These are phyloP conservation scores for Porphyrio hochstetteri DNA, from an alignment of 2,113 vertebrate species.

Conservation along the genomic window DNA sequence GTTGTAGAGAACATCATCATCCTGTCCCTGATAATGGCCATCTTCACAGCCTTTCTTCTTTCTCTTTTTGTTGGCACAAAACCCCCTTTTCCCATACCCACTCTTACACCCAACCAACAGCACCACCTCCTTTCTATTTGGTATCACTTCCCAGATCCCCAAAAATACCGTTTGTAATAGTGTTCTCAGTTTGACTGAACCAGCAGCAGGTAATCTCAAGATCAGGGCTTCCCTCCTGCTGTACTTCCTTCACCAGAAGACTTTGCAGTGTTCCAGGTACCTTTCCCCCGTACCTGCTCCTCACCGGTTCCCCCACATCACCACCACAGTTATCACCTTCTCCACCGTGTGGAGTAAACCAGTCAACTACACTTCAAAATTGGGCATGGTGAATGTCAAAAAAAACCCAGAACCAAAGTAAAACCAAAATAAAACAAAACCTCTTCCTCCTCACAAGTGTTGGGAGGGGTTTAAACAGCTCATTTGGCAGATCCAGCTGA, in stretches of 20 bases:
- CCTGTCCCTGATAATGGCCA: not conserved
- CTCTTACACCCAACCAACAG: not conserved
- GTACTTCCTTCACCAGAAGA: not conserved
- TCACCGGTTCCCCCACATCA: not conserved
- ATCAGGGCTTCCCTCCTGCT: not conserved
- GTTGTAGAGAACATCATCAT: too few species aligned
- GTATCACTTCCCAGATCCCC: not conserved
- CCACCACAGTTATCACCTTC: not conserved
- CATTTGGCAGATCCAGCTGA: not conserved
- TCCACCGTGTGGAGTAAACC: rapidly evolving
- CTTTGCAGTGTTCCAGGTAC: not conserved
- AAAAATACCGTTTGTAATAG: not conserved
- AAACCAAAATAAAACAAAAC: not conserved
- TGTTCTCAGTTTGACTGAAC: not conserved
- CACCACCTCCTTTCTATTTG: not conserved
- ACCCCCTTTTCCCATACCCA: not conserved
- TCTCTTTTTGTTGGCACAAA: not conserved
- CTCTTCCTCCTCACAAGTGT: not conserved
- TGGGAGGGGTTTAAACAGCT: not conserved
- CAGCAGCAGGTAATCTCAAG: not conserved
- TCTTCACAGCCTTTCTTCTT: not conserved
- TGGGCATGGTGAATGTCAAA: not conserved
- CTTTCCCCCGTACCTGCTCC: not conserved
- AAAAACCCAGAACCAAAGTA: too few species aligned
- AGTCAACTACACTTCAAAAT: not conserved